Percentiles rank a stretch among this genome's conserved stretches.
Conservation (phyloP, 2,888 invertebrate genomes). For the Stramonita haemastoma region DNA sequence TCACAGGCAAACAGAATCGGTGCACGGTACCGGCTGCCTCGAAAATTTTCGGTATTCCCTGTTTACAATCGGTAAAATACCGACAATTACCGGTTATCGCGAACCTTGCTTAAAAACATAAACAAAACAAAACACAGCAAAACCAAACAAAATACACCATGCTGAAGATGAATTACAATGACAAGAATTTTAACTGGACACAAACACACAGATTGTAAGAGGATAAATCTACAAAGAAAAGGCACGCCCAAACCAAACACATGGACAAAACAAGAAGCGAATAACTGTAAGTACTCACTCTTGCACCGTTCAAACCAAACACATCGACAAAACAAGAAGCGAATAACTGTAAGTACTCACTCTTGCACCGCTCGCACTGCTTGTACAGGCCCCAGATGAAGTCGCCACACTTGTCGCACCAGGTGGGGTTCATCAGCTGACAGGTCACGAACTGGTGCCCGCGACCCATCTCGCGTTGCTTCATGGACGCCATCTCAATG, state of each 20-base stretch:
- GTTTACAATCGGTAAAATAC: too few species aligned
- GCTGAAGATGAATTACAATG: too few species aligned
- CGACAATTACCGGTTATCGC: too few species aligned
- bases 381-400: slow-evolving; percentile 79
- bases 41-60: too few species aligned
- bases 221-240: too few species aligned
- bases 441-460: slow-evolving; percentile 68
- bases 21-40: too few species aligned
- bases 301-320: background rate
- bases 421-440: slow-evolving; percentile 76
- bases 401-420: slow-evolving; percentile 80
- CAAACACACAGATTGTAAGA: too few species aligned
- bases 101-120: too few species aligned
- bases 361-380: slow-evolving; percentile 77
- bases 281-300: slow-evolving; percentile 59
- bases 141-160: too few species aligned
- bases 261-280: background rate
- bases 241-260: background rate
- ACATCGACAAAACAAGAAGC: background rate
- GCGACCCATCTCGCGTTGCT: slow-evolving; percentile 51
- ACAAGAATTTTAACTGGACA: too few species aligned
- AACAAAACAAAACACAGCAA: background rate
- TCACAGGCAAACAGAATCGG: too few species aligned
- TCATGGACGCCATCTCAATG: slow-evolving; percentile 71
- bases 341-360: slow-evolving; percentile 70